A percentile compares a stretch with the other conserved stretches of the same genome.
Evolutionary conservation across 2,888 invertebrate genomes (phyloP).

Genomic region (Dromius quadrimaculatus): DNA sequence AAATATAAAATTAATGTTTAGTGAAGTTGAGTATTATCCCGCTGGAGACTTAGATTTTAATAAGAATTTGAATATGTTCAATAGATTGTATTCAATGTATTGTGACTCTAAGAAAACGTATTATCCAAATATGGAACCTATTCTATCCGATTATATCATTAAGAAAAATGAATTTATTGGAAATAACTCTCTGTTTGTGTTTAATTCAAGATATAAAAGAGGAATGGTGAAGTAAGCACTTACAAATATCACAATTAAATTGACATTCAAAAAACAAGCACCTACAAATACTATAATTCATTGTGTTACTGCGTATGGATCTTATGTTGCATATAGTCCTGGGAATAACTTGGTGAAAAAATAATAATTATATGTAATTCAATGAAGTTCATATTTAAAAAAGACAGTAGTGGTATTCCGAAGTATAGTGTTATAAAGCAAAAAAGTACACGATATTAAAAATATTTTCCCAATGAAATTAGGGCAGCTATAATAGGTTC

Average conservation of each 20-base stretch:
- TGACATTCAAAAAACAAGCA: not conserved
- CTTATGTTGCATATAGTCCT: not conserved
- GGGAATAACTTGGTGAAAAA: not conserved
- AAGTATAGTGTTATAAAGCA: not conserved
- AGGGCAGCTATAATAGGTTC: conserved; percentile 36
- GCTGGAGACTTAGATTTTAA: not conserved
- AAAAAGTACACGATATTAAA: not conserved
- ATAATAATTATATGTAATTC: not conserved
- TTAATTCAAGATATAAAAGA: too few species aligned
- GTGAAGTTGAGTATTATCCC: not conserved
- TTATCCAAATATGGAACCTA: not conserved
- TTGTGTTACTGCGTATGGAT: not conserved
- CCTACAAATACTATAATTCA: not conserved
- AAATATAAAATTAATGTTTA: not conserved
- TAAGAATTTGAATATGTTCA: not conserved
- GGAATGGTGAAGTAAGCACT: too few species aligned
- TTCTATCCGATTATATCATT: not conserved
- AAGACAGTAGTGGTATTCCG: not conserved
- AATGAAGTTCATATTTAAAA: not conserved
- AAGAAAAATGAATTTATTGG: not conserved
- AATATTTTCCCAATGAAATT: conserved; percentile 7
- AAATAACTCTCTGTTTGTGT: too few species aligned
- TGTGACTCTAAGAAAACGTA: not conserved
- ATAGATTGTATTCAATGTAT: not conserved
- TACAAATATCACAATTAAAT: not conserved